Conservation (phyloP, 2,888 invertebrate genomes). For the Patella caerulea region DNA sequence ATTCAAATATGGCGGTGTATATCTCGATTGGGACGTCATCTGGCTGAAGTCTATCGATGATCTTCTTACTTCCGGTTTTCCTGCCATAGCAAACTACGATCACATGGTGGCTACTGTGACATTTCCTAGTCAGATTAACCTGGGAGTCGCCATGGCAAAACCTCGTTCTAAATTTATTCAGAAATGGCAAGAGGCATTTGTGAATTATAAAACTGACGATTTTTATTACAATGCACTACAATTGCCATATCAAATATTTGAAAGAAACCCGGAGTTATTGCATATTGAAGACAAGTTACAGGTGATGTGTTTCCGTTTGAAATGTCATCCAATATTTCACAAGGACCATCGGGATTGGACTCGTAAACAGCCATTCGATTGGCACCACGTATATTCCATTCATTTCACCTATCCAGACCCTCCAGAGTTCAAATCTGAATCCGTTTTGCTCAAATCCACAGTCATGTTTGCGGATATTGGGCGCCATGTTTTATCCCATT, state of each 20-base stretch:
- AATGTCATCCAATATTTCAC: slow-evolving; percentile 64
- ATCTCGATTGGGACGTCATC: slow-evolving; percentile 67
- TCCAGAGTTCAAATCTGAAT: slow-evolving; percentile 48
- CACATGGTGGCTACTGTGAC: slow-evolving; percentile 48
- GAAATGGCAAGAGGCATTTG: slow-evolving; percentile 47
- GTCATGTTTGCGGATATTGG: slow-evolving; percentile 64
- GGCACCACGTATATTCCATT: slow-evolving; percentile 64
- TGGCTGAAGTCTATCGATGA: slow-evolving; percentile 59
- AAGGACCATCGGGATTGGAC: slow-evolving; percentile 54
- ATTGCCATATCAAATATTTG: slow-evolving; percentile 58
- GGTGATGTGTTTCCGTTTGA: slow-evolving; percentile 65
- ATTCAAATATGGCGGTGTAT: slow-evolving; percentile 68
- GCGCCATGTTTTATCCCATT: slow-evolving; percentile 45
- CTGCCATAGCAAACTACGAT: slow-evolving; percentile 60
- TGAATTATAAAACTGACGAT: slow-evolving; percentile 46
- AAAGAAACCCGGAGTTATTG: slow-evolving; percentile 59
- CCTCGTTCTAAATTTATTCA: slow-evolving; percentile 49
- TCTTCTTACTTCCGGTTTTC: slow-evolving; percentile 47
- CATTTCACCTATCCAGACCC: slow-evolving; percentile 68
- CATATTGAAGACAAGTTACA: slow-evolving; percentile 60
- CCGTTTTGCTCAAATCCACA: slow-evolving; percentile 36
- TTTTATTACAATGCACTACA: slow-evolving; percentile 53
- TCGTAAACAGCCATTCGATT: slow-evolving; percentile 58
- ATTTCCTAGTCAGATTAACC: slow-evolving; percentile 56
- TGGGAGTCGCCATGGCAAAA: slow-evolving; percentile 63